Percentiles rank a stretch among this genome's conserved stretches.
Conservation (phyloP, 1,140 invertebrate genomes). For the Leguminivora glycinivorella region DNA sequence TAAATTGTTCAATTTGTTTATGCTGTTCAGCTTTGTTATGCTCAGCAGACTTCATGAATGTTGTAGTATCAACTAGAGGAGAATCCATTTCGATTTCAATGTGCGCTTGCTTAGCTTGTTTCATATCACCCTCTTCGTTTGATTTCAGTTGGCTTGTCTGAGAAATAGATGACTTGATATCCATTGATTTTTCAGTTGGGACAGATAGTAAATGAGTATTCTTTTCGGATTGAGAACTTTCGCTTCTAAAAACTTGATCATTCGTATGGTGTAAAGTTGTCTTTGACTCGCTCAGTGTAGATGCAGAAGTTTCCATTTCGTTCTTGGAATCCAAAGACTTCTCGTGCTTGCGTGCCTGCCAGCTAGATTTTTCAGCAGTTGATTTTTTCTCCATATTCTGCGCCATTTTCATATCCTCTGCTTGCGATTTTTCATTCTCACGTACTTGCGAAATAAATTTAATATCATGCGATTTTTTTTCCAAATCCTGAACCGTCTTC, state of each 20-base stretch:
- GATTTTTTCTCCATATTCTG: constrained; percentile 7
- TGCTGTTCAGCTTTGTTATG: constrained; percentile 7
- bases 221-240: not conserved
- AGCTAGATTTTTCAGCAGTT: not conserved
- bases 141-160: not conserved
- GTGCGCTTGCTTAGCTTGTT: constrained; percentile 13
- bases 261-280: not conserved
- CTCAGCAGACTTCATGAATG: constrained; percentile 15
- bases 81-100: not conserved
- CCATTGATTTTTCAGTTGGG: not conserved
- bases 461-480: not conserved
- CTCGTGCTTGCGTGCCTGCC: not conserved
- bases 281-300: constrained; percentile 6
- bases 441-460: not conserved
- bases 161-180: constrained; percentile 3
- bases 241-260: constrained; percentile 4
- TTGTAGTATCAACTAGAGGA: constrained; percentile 7
- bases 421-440: not conserved
- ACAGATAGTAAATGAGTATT: not conserved
- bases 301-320: constrained; percentile 15
- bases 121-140: not conserved
- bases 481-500: not conserved
- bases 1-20: not conserved
- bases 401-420: not conserved
- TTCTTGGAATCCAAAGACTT: not conserved